Conservation (phyloP, 1,140 invertebrate species). For the Ceratina japonica region DNA sequence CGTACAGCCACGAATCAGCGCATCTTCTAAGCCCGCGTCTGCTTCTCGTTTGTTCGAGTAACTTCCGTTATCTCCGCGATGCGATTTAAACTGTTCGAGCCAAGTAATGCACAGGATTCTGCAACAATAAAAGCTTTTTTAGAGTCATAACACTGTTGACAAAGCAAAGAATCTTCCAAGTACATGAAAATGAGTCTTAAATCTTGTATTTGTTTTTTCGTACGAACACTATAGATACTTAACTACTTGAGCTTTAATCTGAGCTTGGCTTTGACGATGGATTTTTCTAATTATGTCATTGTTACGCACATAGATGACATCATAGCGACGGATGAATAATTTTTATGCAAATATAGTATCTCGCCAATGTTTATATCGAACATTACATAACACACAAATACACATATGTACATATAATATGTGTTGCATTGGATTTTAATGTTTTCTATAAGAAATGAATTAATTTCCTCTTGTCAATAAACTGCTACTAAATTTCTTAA, state of each 20-base stretch:
- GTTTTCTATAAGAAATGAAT: background rate
- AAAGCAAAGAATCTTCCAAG: too few relatives aligned
- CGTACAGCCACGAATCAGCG: conserved; percentile 8
- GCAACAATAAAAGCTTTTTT: too few relatives aligned
- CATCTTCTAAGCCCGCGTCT: background rate
- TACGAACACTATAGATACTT: too few relatives aligned
- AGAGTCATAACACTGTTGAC: too few relatives aligned
- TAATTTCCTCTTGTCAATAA: background rate
- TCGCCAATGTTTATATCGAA: background rate
- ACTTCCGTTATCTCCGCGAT: background rate
- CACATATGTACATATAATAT: background rate
- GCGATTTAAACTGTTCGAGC: background rate
- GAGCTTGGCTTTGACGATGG: too few relatives aligned
- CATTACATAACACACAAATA: background rate
- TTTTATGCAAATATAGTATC: background rate
- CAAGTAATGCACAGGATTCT: background rate
- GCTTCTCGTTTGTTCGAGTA: conserved; percentile 14
- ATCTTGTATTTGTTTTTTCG: too few relatives aligned
- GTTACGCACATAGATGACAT: too few relatives aligned
- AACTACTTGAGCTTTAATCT: too few relatives aligned
- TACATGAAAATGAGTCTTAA: too few relatives aligned
- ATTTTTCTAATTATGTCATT: too few relatives aligned
- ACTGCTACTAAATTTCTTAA: background rate
- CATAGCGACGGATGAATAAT: background rate
- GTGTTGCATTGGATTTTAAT: background rate